Evolutionary conservation across 2,797 vertebrate genomes (phyloP).

Genomic region (Gambusia yucatana): DNA sequence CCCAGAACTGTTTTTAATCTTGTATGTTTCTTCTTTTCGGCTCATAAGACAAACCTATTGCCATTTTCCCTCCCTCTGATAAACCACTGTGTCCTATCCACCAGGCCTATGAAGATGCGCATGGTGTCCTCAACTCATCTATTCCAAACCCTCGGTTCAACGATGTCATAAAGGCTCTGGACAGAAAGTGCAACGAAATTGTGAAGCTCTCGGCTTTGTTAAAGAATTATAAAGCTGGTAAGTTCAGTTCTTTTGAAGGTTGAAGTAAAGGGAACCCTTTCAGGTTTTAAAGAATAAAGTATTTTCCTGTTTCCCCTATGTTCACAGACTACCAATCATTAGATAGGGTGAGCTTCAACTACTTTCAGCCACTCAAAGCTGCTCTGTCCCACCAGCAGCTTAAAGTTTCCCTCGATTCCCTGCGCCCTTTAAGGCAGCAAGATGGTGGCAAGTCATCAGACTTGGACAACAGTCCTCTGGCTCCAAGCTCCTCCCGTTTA

Average conservation of each 20-base stretch:
- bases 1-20: not conserved
- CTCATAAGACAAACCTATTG: not conserved
- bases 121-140: conserved; percentile 52
- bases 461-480: conserved; percentile 7
- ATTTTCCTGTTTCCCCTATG: conserved; percentile 1
- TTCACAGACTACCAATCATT: conserved; percentile 44
- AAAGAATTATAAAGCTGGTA: conserved; percentile 54
- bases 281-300: not conserved
- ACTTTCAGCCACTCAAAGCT: conserved; percentile 16
- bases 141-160: conserved; percentile 26
- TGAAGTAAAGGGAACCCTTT: not conserved
- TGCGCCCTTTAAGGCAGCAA: conserved; percentile 25
- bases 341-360: conserved; percentile 27
- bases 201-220: conserved; percentile 50
- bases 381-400: conserved; percentile 41
- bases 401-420: conserved; percentile 38
- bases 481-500: conserved; percentile 10
- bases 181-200: conserved; percentile 59
- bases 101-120: conserved; percentile 69
- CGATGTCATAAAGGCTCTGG: conserved; percentile 51
- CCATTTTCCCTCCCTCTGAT: not conserved
- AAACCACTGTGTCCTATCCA: not conserved
- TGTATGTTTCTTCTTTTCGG: not conserved
- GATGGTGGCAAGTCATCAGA: conserved; percentile 24
- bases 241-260: conserved; percentile 29